Evolutionary conservation across 2,113 vertebrate species (phyloP).

Genomic region (Kryptolebias marmoratus): DNA sequence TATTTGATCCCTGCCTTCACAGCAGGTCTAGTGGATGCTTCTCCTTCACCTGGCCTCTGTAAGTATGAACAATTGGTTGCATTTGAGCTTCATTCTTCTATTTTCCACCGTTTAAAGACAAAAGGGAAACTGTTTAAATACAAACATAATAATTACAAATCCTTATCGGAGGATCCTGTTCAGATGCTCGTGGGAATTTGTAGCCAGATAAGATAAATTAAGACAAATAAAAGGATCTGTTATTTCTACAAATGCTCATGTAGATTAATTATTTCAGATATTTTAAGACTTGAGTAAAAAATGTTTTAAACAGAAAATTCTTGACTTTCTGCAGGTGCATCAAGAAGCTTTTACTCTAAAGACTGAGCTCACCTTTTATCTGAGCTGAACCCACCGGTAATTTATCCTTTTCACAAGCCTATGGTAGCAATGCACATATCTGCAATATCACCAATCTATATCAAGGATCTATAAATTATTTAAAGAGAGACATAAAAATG

Average conservation of each 20-base stretch:
- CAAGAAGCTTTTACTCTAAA: slow-evolving; percentile 18
- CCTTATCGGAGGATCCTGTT: not conserved
- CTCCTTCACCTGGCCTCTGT: slow-evolving; percentile 62
- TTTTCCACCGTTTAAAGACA: not conserved
- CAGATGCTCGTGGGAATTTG: not conserved
- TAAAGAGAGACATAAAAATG: too few species aligned
- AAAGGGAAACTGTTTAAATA: not conserved
- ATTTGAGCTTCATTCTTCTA: not conserved
- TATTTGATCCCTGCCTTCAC: slow-evolving; percentile 65
- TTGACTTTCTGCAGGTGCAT: slow-evolving; percentile 54
- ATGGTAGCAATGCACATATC: not conserved
- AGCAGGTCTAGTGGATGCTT: slow-evolving; percentile 54
- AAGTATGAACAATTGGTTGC: slow-evolving; percentile 39
- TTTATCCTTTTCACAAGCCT: not conserved
- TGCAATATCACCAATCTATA: not conserved
- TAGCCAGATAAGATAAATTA: too few species aligned
- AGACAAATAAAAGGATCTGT: not conserved
- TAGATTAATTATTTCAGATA: not conserved
- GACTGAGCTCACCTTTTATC: slow-evolving; percentile 28
- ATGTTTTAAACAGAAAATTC: not conserved
- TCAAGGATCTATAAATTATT: too few species aligned
- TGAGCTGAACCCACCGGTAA: slow-evolving; percentile 57
- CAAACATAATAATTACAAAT: not conserved
- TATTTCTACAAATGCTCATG: not conserved
- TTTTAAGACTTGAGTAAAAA: not conserved